phyloP scores from a whole-genome alignment of 2,797 vertebrate genomes.

The Pipistrellus pygmaeus region DNA sequence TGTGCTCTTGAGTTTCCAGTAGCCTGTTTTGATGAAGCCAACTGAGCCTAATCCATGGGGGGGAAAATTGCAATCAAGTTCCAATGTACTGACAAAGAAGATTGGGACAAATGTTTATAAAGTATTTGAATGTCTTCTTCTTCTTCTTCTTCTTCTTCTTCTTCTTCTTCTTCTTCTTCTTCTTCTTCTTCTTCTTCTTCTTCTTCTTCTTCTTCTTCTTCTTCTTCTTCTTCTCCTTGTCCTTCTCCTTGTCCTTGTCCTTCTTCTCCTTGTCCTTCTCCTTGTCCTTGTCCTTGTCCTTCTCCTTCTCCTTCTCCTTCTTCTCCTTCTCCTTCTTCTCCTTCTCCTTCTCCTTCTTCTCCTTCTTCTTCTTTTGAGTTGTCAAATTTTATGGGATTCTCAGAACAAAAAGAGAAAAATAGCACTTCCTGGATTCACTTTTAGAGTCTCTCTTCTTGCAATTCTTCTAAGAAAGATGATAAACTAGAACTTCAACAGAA shows the following conservation, averaged over 20 bases:
- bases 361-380: background rate
- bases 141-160: background rate
- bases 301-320: constrained; percentile 45
- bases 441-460: background rate
- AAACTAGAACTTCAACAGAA: background rate
- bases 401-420: constrained; percentile 21
- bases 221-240: constrained; percentile 34
- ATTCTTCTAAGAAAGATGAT: background rate
- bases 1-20: background rate
- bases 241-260: constrained; percentile 67
- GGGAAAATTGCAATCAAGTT: constrained; percentile 31
- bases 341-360: constrained; percentile 62
- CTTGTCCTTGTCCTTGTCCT: constrained; percentile 26
- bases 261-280: constrained; percentile 36
- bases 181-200: no score
- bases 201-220: background rate
- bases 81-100: background rate
- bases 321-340: constrained; percentile 49
- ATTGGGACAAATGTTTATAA: background rate
- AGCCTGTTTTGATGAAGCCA: background rate
- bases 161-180: no score
- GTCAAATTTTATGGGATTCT: background rate
- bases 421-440: background rate
- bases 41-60: background rate
- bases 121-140: background rate